Conservation (phyloP, 2,113 vertebrate species). For the Ondatra zibethicus region DNA sequence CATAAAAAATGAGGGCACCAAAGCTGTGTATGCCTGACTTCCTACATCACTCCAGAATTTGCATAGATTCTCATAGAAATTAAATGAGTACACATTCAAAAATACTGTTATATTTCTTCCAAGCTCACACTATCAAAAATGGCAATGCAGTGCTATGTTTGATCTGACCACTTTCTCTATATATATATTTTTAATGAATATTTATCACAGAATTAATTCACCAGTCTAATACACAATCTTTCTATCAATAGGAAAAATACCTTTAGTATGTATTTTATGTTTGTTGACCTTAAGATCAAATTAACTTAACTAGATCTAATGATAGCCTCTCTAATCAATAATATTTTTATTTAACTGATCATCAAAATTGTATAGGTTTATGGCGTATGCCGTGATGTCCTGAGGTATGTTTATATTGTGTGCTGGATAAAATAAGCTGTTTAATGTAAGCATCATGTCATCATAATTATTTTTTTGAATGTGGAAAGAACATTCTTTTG, state of each 20-base stretch:
- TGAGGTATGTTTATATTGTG: background rate
- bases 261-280: background rate
- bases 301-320: background rate
- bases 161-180: background rate
- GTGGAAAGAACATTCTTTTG: background rate
- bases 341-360: background rate
- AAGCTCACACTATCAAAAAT: background rate
- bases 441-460: background rate
- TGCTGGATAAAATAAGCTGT: background rate
- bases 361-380: background rate
- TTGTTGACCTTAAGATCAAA: background rate
- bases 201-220: background rate
- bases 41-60: slow-evolving; percentile 41
- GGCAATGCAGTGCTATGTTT: background rate
- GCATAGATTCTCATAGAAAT: slow-evolving; percentile 32
- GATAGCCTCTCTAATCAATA: background rate
- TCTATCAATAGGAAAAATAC: background rate
- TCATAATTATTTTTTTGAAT: background rate
- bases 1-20: slow-evolving; percentile 23
- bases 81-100: slow-evolving; percentile 6
- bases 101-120: background rate
- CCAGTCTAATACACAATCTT: background rate
- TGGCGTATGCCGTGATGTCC: background rate
- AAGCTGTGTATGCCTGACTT: background rate
- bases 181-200: background rate